phyloP scores from a whole-genome alignment of 1,140 invertebrate species.

The Phocides pigmalion region DNA sequence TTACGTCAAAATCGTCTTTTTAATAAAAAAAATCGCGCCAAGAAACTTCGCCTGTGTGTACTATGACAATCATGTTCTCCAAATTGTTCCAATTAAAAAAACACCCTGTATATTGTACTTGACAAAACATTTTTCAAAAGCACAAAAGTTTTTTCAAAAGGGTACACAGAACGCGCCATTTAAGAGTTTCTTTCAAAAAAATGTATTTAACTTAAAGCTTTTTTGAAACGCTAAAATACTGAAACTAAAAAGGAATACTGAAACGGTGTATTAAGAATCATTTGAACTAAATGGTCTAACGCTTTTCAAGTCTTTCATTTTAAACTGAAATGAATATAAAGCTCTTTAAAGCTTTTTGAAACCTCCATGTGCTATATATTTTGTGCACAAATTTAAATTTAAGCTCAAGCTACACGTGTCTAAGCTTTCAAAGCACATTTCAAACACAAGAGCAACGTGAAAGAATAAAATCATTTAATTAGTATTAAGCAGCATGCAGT shows the following conservation, averaged over 20 bases:
- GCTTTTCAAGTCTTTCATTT: conserved; percentile 17
- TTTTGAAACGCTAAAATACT: not conserved
- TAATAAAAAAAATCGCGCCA: no score
- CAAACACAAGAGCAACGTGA: no score
- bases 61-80: no score
- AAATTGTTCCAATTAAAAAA: no score
- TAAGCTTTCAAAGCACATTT: no score
- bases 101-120: no score
- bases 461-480: no score
- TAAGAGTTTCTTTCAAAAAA: not conserved
- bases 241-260: conserved; percentile 1
- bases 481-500: no score
- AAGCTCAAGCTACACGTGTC: no score
- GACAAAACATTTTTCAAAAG: not conserved
- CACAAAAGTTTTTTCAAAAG: not conserved
- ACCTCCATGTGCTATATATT: conserved; percentile 7
- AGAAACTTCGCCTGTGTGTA: no score
- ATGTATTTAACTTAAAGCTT: conserved; percentile 7
- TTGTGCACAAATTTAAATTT: no score
- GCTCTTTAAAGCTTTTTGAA: conserved; percentile 8
- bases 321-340: conserved; percentile 8
- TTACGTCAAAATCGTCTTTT: no score
- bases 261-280: conserved; percentile 21
- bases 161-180: not conserved
- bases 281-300: conserved; percentile 14